These are phyloP conservation scores for Radopholus similis DNA, from an alignment of 1,140 invertebrate species.

Conservation along the genomic window DNA sequence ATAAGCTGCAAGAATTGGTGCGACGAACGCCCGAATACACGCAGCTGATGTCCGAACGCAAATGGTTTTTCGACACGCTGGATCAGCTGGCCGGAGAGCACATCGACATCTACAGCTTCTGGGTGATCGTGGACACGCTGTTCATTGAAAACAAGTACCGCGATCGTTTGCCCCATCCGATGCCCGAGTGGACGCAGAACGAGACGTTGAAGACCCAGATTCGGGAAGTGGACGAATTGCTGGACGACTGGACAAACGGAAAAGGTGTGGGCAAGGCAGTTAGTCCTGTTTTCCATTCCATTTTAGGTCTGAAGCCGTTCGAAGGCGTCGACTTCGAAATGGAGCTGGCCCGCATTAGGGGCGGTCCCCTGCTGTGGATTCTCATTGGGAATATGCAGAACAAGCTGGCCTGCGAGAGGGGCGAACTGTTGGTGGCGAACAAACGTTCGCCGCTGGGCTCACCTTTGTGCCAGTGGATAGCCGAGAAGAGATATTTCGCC, in stretches of 20 bases:
- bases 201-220: conserved; percentile 3
- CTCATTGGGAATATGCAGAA: conserved; percentile 28
- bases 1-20: conserved; percentile 4
- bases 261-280: background rate
- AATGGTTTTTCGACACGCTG: conserved; percentile 17
- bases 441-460: conserved; percentile 1
- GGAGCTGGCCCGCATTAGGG: conserved; percentile 32
- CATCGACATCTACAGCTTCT: conserved; percentile 20
- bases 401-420: conserved; percentile 14
- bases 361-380: conserved; percentile 28
- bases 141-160: conserved; percentile 23
- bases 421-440: background rate
- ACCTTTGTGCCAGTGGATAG: conserved; percentile 27
- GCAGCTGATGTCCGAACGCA: conserved; percentile 7
- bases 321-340: conserved; percentile 38
- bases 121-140: conserved; percentile 20
- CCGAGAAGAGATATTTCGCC: conserved; percentile 35
- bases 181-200: conserved; percentile 24
- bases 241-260: conserved; percentile 17
- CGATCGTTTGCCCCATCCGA: background rate
- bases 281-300: background rate
- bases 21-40: conserved; percentile 26
- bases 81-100: conserved; percentile 14
- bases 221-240: conserved; percentile 3
- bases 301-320: conserved; percentile 24